Evolutionary conservation across 30 jellyfish, hydroid and myxozoan genomes (phyloP).

Genomic region (Aurelia sp.): DNA sequence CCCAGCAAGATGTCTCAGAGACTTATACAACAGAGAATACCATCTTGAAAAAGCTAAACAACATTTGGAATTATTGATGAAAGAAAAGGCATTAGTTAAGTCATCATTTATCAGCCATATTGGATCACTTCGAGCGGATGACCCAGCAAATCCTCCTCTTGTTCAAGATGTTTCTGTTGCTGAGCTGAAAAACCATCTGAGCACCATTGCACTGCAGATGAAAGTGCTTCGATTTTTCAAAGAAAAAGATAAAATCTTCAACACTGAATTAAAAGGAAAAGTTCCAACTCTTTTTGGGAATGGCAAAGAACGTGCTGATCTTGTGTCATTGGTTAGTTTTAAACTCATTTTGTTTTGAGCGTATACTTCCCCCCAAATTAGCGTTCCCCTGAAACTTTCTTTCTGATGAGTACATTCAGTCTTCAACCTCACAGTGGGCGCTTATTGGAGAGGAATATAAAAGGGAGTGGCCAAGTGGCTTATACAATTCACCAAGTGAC

Average conservation of each 20-base stretch:
- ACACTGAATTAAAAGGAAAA: conserved; percentile 25
- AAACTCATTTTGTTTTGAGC: not conserved
- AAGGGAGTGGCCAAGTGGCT: too few relatives aligned
- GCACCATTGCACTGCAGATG: conserved; percentile 83
- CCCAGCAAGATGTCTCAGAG: conserved; percentile 83
- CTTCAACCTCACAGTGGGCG: too few relatives aligned
- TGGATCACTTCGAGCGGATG: conserved; percentile 86
- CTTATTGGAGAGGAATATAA: too few relatives aligned
- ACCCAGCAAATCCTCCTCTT: conserved; percentile 35
- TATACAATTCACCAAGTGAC: too few relatives aligned
- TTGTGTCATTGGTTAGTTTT: conserved; percentile 71
- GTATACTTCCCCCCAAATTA: too few relatives aligned
- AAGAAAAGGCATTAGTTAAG: conserved; percentile 77
- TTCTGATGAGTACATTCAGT: too few relatives aligned
- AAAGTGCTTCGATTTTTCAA: conserved; percentile 77
- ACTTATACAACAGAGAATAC: conserved; percentile 56
- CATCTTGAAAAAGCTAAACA: conserved; percentile 80
- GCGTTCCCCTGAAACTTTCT: too few relatives aligned
- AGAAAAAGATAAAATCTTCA: conserved; percentile 21
- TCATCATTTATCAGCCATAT: conserved; percentile 89
- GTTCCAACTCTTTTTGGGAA: conserved; percentile 94
- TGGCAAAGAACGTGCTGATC: conserved; percentile 95
- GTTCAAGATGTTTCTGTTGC: conserved; percentile 78
- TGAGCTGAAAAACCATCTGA: conserved; percentile 83
- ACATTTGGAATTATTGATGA: conserved; percentile 77